phyloP scores from a whole-genome alignment of 2,888 invertebrate species.

The Sthenelais limicola region DNA sequence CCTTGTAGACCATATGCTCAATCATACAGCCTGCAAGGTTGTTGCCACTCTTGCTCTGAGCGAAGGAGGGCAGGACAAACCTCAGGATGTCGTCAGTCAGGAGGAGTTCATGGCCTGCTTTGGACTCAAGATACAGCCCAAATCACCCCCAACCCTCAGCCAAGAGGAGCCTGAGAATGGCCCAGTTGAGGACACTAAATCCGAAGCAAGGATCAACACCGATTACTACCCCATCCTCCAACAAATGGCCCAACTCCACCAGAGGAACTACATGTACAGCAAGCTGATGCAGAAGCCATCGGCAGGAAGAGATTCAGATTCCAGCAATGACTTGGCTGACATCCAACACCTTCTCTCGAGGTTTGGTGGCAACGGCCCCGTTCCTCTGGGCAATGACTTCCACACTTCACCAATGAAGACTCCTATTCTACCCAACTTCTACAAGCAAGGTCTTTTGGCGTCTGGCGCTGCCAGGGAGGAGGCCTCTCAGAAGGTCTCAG shows the following conservation, averaged over 20 bases:
- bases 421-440: too few species aligned
- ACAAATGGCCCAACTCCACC: conserved; percentile 18
- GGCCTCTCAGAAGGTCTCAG: conserved; percentile 29
- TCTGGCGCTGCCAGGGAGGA: background rate
- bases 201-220: background rate
- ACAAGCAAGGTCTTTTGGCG: conserved; percentile 20
- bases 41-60: conserved; percentile 44
- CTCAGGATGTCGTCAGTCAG: conserved; percentile 54
- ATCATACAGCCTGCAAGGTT: conserved; percentile 55
- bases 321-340: conserved; percentile 78
- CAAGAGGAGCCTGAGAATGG: background rate
- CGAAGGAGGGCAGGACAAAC: conserved; percentile 51
- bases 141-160: background rate
- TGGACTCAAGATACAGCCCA: conserved; percentile 41
- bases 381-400: background rate
- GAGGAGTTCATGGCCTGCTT: conserved; percentile 50
- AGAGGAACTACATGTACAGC: conserved; percentile 4
- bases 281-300: background rate
- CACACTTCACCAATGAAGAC: conserved; percentile 2
- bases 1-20: conserved; percentile 64
- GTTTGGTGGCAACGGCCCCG: conserved; percentile 21
- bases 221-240: conserved; percentile 30
- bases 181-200: background rate
- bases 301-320: background rate
- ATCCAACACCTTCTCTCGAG: conserved; percentile 81